phyloP scores from a whole-genome alignment of 2,113 vertebrate species.

The Protobothrops mucrosquamatus region DNA sequence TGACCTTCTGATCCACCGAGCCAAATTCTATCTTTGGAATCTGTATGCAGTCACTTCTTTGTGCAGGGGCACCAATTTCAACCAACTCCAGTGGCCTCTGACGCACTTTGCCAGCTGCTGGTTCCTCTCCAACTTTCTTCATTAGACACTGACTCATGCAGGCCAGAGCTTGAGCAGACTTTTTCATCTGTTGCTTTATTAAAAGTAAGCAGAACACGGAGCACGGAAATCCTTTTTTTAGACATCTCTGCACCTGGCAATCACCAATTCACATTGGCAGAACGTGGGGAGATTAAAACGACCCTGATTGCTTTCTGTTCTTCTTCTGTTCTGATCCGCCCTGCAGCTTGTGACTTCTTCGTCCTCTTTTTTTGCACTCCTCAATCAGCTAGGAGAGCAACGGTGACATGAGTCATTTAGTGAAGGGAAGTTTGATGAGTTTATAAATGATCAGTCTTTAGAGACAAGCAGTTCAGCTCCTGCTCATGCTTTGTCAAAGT shows the following conservation, averaged over 20 bases:
- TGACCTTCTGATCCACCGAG: background rate
- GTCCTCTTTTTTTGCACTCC: background rate
- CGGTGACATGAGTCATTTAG: background rate
- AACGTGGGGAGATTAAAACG: background rate
- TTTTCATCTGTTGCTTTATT: constrained; percentile 18
- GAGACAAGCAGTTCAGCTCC: background rate
- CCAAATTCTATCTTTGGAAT: background rate
- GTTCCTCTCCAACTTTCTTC: constrained; percentile 2
- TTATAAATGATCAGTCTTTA: background rate
- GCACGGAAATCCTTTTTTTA: constrained; percentile 17
- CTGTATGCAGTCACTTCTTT: background rate
- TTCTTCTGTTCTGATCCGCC: background rate
- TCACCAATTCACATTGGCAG: constrained; percentile 6
- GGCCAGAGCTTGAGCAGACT: constrained; percentile 19
- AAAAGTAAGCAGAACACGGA: constrained; percentile 12
- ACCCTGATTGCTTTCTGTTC: background rate
- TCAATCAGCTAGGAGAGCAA: background rate
- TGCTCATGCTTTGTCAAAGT: background rate
- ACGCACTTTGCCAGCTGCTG: background rate
- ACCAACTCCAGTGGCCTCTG: background rate
- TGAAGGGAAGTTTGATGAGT: constrained; percentile 28
- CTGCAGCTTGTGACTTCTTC: background rate
- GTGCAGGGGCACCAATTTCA: background rate
- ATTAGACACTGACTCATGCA: constrained; percentile 1
- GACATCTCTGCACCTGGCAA: background rate